Evolutionary conservation across 2,113 vertebrate species (phyloP), one percentile per base, ranked within the genome.

Genomic region (Thamnophis sirtalis): DNA sequence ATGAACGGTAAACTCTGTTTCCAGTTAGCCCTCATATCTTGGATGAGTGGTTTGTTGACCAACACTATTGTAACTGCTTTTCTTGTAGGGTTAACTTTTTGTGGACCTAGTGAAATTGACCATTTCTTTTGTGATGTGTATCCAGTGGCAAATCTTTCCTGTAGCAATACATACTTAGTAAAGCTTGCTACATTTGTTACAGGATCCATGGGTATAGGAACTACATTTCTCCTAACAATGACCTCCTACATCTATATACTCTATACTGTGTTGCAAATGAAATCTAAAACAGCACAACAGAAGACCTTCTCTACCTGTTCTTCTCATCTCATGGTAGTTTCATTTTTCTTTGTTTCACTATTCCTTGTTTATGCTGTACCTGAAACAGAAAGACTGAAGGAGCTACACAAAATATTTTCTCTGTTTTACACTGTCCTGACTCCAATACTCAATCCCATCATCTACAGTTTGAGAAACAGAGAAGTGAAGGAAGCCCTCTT

Each of bases 41-140:
- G 94, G 93, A 7, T 87, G 0, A 17, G 28, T 0, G 92, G 93
- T 89, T 86, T 9, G 9, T 0, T 95, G 63, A 86, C 93, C 48
- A 28, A 15, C 0, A 56, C 93, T 0, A 11, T 93, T 17, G 89
- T 93, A 2, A 95, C 92, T 0, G 88, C 91, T 53, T 91, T 96
- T 60, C 56, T 95, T 84, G 43, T 93, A 28, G 6, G 0, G 1
- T 93, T 95, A n/a, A 94, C 87, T 0, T 96, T 95, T 80, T 95
- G 93, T 94, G 90, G 38, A 3, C 90, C 95, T 68, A 93, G 58
- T 4, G 28, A 4, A 56, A 95, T 94, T 60, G 89, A 94, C 8
- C 93, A 96, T 68, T 95, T 95, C 80, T 96, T 95, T 90, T 95
- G 94, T 60, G 95, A 95, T 9, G 11, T 92, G 1, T 90, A 28